Evolutionary conservation across 2,888 invertebrate species (phyloP), one percentile per base, ranked within the genome.

Genomic region (Diplazon laetatorius): DNA sequence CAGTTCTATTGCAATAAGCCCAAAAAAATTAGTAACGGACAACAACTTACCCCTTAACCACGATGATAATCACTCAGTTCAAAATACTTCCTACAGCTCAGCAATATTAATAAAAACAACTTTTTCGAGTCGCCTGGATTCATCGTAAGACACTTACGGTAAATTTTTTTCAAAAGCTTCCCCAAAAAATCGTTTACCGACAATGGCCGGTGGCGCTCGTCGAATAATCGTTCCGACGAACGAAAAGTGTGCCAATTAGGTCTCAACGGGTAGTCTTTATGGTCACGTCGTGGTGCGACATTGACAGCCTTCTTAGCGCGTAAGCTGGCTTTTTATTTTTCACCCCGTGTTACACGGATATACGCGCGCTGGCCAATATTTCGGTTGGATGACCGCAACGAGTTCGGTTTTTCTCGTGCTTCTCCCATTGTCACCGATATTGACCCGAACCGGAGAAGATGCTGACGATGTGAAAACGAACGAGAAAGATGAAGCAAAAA

Each of bases 271-370:
- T 25, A 66, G 52, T 66, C 52, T 22, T 42, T 10, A 12, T 20
- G 66, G 42, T 30, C 30, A 14, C 30, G 16, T 52, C 52, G 12
- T 55, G 30, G 60, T 44, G 59, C 50, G 55, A 73, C 44, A 60
- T 14, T 55, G 66, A 76, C 75, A 68, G 60, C 30, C 60, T 62
- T 44, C 66, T 80, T 55, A 75, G 66, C 77, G 63, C 48, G 52
- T 71, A 71, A 80, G 22, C 44, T 57, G 52, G 16, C 25, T 12
- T 68, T 55, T 55, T 55, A 16, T 42, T 30, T 52, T 18, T 55
- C 55, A 52, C n/a, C 30, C 25, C 44, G 37, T 57, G 55, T 25
- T 39, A 68, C 55, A 42, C 30, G 4, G 30, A 55, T 55, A 68
- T 18, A 18, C 18, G 25, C 25, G n/a, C n/a, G n/a, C n/a, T n/a